Evolutionary conservation across 2,797 vertebrate species (phyloP), one percentile per base, ranked within the genome.

Genomic region (Sus cebifrons): DNA sequence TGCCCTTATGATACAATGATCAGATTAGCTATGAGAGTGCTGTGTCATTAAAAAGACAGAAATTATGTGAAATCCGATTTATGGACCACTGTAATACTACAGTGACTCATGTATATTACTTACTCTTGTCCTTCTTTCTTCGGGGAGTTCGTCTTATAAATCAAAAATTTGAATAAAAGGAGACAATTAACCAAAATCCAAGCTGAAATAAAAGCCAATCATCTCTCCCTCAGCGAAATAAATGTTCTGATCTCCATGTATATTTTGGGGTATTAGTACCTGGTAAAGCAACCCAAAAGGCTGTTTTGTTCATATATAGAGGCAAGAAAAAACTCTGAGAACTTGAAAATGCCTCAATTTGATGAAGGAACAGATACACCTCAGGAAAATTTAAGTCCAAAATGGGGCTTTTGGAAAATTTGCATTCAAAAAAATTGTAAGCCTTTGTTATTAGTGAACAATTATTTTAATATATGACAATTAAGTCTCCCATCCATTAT

Each of bases 161-260:
- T 92, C 36, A 89, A 27, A 36, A 67, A 88, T 68, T 60, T 92
- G 49, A 40, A 1, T 1, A 94, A 86, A 88, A 70, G 13, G 9
- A 96, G 70, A 67, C 32, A 79, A 82, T 7, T 96, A 82, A 92
- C 85, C 75, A 86, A 94, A 82, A 74, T 90, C 65, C 78, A 97
- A 62, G 78, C 56, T 96, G 32, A 98, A 96, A 77, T 97, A 91
- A 96, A 58, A 92, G 82, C 89, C 60, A 93, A 67, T 32, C 9
- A 62, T 83, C 60, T 78, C 40, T 88, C 79, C 75, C 56, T 97
- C 64, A 97, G 77, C 21, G 97, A 97, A 96, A 96, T 23, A 91
- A 94, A 91, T 23, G 10, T 60, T 87, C 90, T 97, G 83, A 71
- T 95, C 56, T 88, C 64, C 84, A 9, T 84, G 21, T 60, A 65